These are phyloP conservation scores for Caretta caretta DNA, from an alignment of 2,113 vertebrate genomes.

Conservation along the genomic window DNA sequence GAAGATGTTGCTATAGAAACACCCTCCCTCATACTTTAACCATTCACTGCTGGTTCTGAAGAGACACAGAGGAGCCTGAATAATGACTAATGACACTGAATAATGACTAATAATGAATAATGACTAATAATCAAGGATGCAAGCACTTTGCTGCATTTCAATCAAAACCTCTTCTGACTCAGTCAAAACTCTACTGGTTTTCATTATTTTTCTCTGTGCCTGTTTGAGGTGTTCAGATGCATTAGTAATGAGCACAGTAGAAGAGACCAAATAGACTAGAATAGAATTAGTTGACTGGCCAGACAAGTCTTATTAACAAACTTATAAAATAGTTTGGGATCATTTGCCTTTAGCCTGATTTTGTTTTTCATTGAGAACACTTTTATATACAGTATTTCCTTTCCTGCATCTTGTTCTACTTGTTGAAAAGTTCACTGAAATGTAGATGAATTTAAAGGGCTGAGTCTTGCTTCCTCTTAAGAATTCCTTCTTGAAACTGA, in stretches of 20 bases:
- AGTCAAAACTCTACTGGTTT: background rate
- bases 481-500: background rate
- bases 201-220: background rate
- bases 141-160: background rate
- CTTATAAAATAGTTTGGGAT: background rate
- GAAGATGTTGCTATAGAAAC: constrained; percentile 70
- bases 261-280: background rate
- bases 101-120: background rate
- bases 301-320: background rate
- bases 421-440: background rate
- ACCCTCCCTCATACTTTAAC: constrained; percentile 18
- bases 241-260: background rate
- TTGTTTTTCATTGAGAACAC: background rate
- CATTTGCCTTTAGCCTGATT: background rate
- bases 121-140: background rate
- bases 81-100: background rate
- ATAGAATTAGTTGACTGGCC: background rate
- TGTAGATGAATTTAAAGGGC: background rate
- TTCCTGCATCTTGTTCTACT: background rate
- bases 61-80: constrained; percentile 3
- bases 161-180: background rate
- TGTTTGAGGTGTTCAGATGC: background rate
- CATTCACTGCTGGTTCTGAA: constrained; percentile 39
- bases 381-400: background rate
- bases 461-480: background rate